Evolutionary conservation across 2,797 vertebrate species (phyloP).

Genomic region (Eupleurogrammus muticus): DNA sequence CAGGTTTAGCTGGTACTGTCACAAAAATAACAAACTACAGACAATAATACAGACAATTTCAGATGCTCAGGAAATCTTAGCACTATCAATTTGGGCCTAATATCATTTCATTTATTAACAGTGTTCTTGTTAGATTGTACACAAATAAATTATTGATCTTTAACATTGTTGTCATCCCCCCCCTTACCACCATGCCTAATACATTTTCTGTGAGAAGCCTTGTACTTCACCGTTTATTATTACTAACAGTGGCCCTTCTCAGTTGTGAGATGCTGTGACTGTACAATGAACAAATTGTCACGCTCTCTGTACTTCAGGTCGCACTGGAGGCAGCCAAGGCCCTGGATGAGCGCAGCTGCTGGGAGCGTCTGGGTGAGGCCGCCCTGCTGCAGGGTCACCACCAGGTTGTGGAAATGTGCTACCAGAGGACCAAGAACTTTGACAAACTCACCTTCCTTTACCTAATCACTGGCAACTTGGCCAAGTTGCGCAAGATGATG

Average conservation of each 20-base stretch:
- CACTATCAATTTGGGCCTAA: too few species aligned
- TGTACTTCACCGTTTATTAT: too few species aligned
- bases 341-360: slow-evolving; percentile 94
- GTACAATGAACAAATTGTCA: background rate
- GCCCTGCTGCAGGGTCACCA: slow-evolving; percentile 96
- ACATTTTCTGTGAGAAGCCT: too few species aligned
- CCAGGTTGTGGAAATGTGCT: slow-evolving; percentile 99
- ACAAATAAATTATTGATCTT: too few species aligned
- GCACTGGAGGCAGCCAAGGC: slow-evolving; percentile 97
- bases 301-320: slow-evolving; percentile 79
- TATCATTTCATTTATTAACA: too few species aligned
- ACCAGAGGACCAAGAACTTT: slow-evolving; percentile 98
- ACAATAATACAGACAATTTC: too few species aligned
- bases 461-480: slow-evolving; percentile 96
- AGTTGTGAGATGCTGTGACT: background rate
- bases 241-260: background rate
- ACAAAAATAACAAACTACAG: too few species aligned
- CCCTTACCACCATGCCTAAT: too few species aligned
- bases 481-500: slow-evolving; percentile 98
- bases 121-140: too few species aligned
- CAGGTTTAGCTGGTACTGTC: too few species aligned
- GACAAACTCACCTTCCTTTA: slow-evolving; percentile 98
- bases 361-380: slow-evolving; percentile 96
- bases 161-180: too few species aligned
- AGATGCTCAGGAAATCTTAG: too few species aligned